Evolutionary conservation across 2,888 invertebrate genomes (phyloP).

Genomic region (Brenthis ino): DNA sequence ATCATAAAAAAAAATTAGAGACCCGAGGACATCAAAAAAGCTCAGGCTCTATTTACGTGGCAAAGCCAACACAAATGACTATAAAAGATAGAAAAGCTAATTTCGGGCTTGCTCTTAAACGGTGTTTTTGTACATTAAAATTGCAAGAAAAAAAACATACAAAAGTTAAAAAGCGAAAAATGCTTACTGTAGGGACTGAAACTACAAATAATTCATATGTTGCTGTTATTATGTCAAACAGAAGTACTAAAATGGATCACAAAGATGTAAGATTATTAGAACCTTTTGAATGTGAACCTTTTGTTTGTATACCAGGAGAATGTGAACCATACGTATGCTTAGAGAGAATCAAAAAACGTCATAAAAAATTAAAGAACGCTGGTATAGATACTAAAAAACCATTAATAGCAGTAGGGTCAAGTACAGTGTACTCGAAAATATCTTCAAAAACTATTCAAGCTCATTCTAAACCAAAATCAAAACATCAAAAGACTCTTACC

Average conservation of each 20-base stretch:
- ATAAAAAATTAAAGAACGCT: constrained; percentile 22
- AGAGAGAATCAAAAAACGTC: constrained; percentile 44
- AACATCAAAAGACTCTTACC: constrained; percentile 12
- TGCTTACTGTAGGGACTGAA: constrained; percentile 24
- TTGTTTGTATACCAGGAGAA: constrained; percentile 40
- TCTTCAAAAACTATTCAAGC: constrained; percentile 21
- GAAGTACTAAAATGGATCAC: constrained; percentile 29
- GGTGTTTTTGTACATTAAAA: constrained; percentile 51
- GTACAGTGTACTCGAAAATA: constrained; percentile 22
- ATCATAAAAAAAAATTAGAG: constrained; percentile 5
- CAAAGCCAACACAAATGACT: constrained; percentile 32
- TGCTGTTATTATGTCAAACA: constrained; percentile 20
- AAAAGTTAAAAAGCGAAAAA: constrained; percentile 27
- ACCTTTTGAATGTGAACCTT: constrained; percentile 47
- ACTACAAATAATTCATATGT: background rate
- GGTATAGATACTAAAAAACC: constrained; percentile 17
- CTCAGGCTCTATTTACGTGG: constrained; percentile 18
- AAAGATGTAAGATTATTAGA: constrained; percentile 25
- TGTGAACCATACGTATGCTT: constrained; percentile 45
- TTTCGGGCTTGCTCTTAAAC: constrained; percentile 44
- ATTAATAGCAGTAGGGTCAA: constrained; percentile 22
- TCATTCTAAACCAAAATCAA: constrained; percentile 20
- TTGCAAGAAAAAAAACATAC: constrained; percentile 40
- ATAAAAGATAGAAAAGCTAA: constrained; percentile 39
- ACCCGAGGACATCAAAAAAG: constrained; percentile 15